Evolutionary conservation across 2,113 vertebrate genomes (phyloP).

Genomic region (Dasypus novemcinctus): DNA sequence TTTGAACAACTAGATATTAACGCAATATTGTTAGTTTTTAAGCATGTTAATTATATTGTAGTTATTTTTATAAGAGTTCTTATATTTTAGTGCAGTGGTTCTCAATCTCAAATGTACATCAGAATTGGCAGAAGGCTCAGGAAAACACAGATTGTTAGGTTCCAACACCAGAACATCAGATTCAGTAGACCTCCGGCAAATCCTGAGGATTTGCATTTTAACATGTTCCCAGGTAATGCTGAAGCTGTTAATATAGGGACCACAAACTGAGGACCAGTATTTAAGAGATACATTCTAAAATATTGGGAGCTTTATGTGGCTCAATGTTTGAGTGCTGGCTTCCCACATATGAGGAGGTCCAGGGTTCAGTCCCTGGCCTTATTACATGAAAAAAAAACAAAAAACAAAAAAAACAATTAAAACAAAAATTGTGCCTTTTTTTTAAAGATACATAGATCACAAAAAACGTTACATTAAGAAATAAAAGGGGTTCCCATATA

Average conservation of each 20-base stretch:
- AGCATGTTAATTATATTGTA: background rate
- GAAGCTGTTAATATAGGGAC: background rate
- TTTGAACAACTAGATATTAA: background rate
- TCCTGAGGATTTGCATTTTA: background rate
- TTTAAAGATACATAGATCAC: too few species aligned
- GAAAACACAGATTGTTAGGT: background rate
- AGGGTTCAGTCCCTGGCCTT: too few species aligned
- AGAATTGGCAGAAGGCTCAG: background rate
- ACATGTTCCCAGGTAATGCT: background rate
- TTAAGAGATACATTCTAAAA: background rate
- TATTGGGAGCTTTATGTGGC: too few species aligned
- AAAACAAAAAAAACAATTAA: too few species aligned
- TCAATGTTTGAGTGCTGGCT: too few species aligned
- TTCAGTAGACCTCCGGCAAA: background rate
- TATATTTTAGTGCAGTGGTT: background rate
- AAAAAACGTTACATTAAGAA: too few species aligned
- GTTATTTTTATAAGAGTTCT: background rate
- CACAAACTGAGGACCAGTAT: background rate
- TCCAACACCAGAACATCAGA: background rate
- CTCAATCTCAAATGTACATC: background rate
- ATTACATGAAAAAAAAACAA: too few species aligned
- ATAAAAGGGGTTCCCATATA: too few species aligned
- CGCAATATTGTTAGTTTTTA: background rate
- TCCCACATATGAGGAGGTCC: too few species aligned
- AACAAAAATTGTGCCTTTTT: too few species aligned